Conservation (phyloP, 2,888 invertebrate species). For the Phyllotreta cruciferae region DNA sequence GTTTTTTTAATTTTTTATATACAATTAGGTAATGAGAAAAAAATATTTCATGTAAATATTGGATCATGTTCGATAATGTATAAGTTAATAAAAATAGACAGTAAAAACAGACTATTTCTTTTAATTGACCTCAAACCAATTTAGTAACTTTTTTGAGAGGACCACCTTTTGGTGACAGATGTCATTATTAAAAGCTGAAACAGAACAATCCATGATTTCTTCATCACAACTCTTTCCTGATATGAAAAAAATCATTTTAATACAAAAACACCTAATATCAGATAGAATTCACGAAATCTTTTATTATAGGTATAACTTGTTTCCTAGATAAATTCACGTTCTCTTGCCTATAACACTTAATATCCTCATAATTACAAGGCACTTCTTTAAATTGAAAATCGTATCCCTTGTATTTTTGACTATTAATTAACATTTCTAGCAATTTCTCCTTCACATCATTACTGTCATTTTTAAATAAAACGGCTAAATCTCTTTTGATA, state of each 20-base stretch:
- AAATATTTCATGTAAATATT: too few relatives aligned
- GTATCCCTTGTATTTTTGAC: slow-evolving; percentile 49
- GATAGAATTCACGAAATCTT: slow-evolving; percentile 8
- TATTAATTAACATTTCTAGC: slow-evolving; percentile 50
- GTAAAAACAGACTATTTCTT: too few relatives aligned
- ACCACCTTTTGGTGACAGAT: too few relatives aligned
- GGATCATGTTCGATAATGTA: too few relatives aligned
- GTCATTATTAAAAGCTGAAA: too few relatives aligned
- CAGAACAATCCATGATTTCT: too few relatives aligned
- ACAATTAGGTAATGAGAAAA: too few relatives aligned
- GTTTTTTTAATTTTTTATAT: too few relatives aligned
- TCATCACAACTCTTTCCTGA: too few relatives aligned
- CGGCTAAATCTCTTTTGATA: slow-evolving; percentile 67
- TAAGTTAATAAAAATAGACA: too few relatives aligned
- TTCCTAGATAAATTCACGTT: slow-evolving; percentile 72
- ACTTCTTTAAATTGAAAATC: slow-evolving; percentile 57
- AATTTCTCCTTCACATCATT: slow-evolving; percentile 57
- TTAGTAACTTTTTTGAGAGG: too few relatives aligned
- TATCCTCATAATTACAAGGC: slow-evolving; percentile 57
- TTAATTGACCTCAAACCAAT: too few relatives aligned
- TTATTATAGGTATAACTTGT: slow-evolving; percentile 70
- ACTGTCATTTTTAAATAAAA: slow-evolving; percentile 46
- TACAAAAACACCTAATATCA: neutral
- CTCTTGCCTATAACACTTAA: slow-evolving; percentile 64
- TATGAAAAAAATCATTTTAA: neutral